Evolutionary conservation across 2,113 vertebrate genomes (phyloP), one percentile per base, ranked within the genome.

Genomic region (Esox niger): DNA sequence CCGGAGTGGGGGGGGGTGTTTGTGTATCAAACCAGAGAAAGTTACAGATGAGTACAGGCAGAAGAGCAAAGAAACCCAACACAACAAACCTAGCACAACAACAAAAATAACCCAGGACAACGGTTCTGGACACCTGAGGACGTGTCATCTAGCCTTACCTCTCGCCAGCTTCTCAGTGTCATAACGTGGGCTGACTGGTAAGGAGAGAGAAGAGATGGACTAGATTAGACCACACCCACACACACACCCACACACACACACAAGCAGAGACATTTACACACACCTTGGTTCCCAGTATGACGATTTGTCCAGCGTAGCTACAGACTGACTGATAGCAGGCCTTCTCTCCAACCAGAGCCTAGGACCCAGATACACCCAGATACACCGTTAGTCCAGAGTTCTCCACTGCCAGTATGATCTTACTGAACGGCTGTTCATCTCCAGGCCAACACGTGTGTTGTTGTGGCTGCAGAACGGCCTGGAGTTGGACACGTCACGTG

Each of bases 281-380:
- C 26, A 68, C 97, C 92, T 98, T 99, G 6, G 95, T 98, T 73
- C 97, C 97, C 77, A 99, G 88, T 82, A 95, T 97, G 77, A 98
- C 91, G 33, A 98, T 93, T 84, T 99, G 96, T 29, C 95, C 95
- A n/a, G 91, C 91, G 27, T 92, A 94, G 86, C 94, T 95, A 54
- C 94, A 96, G 63, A 98, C 95, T 2, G 97, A 98, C 79, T 99
- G 96, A 56, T 98, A 99, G 69, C 97, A 99, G 69, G 97, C 96
- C 74, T 95, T 98, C 73, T 99, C 97, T 80, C 96, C 97, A 21
- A 99, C 97, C 68, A 99, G 63, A 15, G 97, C 97, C 97, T 99
- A 75, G 0, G 75, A 80, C 23, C 30, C 25, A 38, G 11, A 65
- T 26, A n/a, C n/a, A n/a, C n/a, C n/a, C n/a, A n/a, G n/a, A n/a